Evolutionary conservation across 2,888 invertebrate species (phyloP).

Genomic region (Alloscopus bannaensis): DNA sequence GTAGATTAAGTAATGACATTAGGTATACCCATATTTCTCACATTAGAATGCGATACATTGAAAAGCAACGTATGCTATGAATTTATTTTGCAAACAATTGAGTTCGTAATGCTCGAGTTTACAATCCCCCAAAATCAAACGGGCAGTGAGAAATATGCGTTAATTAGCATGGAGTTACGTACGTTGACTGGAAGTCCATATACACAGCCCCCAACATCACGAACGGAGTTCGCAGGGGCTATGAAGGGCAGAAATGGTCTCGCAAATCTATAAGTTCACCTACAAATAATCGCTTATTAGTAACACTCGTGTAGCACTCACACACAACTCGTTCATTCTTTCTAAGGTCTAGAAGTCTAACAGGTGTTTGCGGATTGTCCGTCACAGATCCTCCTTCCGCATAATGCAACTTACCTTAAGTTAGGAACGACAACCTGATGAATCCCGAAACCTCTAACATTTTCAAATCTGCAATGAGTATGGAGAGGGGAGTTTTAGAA

Average conservation of each 20-base stretch:
- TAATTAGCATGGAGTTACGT: conserved; percentile 62
- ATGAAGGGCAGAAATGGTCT: conserved; percentile 64
- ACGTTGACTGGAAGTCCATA: conserved; percentile 67
- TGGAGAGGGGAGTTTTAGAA: conserved; percentile 65
- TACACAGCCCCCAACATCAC: conserved; percentile 66
- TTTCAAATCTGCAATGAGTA: conserved; percentile 69
- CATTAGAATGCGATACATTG: neutral
- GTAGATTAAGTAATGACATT: conserved; percentile 59
- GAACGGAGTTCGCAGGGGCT: conserved; percentile 65
- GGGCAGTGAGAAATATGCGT: conserved; percentile 60
- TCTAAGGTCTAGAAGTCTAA: conserved; percentile 46
- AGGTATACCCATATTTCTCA: conserved; percentile 48
- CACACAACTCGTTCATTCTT: conserved; percentile 65
- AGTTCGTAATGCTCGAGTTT: no score
- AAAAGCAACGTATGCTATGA: neutral
- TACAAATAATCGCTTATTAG: conserved; percentile 73
- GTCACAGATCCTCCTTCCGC: conserved; percentile 22
- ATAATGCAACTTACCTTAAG: conserved; percentile 33
- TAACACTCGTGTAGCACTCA: conserved; percentile 72
- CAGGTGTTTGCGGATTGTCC: conserved; percentile 14
- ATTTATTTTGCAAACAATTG: neutral
- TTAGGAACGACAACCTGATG: conserved; percentile 23
- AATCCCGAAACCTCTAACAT: conserved; percentile 49
- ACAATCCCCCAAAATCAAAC: neutral
- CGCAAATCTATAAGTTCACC: conserved; percentile 70